phyloP scores from a whole-genome alignment of 2,888 invertebrate genomes.

The Trichogramma dendrolimi region DNA sequence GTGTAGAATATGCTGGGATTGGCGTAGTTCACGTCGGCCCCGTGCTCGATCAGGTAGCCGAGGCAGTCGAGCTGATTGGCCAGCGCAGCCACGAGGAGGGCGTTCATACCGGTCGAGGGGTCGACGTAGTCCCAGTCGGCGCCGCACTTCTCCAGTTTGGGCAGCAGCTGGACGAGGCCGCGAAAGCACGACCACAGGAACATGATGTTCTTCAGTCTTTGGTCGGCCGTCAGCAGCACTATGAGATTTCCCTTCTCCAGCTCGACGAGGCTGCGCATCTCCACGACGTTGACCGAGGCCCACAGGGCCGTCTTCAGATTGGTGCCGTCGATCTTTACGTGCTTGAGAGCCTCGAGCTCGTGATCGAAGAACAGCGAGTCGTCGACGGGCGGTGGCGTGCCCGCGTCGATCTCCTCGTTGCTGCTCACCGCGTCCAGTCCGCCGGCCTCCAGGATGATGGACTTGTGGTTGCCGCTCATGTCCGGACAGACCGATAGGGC shows the following conservation, averaged over 20 bases:
- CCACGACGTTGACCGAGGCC: constrained; percentile 40
- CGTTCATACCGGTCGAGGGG: constrained; percentile 68
- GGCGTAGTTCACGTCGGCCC: constrained; percentile 64
- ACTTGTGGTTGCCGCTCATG: constrained; percentile 13
- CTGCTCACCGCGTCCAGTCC: constrained; percentile 4
- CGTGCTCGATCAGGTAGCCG: constrained; percentile 65
- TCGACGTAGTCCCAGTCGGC: constrained; percentile 69
- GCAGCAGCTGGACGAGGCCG: constrained; percentile 66
- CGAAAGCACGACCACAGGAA: constrained; percentile 76
- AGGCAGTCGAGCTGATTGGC: constrained; percentile 70
- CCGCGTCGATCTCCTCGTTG: constrained; percentile 46
- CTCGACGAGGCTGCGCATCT: constrained; percentile 43
- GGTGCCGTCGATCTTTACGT: constrained; percentile 37
- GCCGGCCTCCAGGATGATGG: constrained; percentile 18
- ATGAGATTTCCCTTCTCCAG: constrained; percentile 40
- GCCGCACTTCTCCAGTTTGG: constrained; percentile 63
- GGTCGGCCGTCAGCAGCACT: constrained; percentile 26
- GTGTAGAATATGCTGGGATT: constrained; percentile 41
- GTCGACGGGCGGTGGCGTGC: constrained; percentile 46
- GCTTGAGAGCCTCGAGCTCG: constrained; percentile 41
- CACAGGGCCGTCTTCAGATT: constrained; percentile 43
- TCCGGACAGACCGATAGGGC: constrained; percentile 28
- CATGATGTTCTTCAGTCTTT: constrained; percentile 58
- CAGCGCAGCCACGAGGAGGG: constrained; percentile 72
- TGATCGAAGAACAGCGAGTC: constrained; percentile 47